A percentile compares a stretch with the other conserved stretches of the same genome.
Conservation (phyloP, 2,888 invertebrate species). For the Mythimna albipuncta region DNA sequence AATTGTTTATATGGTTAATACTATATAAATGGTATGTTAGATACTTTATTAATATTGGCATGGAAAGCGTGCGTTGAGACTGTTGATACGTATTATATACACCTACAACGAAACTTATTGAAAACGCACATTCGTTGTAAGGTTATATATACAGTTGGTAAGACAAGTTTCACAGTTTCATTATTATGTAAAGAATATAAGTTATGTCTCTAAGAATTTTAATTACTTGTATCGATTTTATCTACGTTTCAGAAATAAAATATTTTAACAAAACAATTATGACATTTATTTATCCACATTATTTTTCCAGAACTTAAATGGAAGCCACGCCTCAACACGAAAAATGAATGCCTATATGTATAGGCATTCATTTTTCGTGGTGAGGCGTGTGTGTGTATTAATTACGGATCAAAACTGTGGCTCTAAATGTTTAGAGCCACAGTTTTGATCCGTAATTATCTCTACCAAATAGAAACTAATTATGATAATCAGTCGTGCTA, state of each 20-base stretch:
- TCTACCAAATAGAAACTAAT: no score
- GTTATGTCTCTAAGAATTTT: constrained; percentile 89
- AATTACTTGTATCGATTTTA: constrained; percentile 91
- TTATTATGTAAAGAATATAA: constrained; percentile 88
- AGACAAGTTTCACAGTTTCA: constrained; percentile 89
- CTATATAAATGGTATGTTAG: constrained; percentile 70
- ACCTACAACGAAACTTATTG: constrained; percentile 79
- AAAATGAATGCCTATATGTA: not conserved
- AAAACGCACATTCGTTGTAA: constrained; percentile 81
- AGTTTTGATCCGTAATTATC: no score
- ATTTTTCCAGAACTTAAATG: not conserved
- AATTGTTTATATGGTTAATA: constrained; percentile 80
- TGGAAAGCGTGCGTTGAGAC: constrained; percentile 83
- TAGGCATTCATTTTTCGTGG: no score
- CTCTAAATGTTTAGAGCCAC: no score
- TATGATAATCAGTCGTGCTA: no score
- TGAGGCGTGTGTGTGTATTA: no score
- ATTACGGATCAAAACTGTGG: no score
- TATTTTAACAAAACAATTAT: constrained; percentile 87
- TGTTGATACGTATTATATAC: constrained; percentile 75
- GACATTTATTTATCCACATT: constrained; percentile 60
- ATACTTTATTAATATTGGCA: constrained; percentile 78
- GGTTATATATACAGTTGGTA: constrained; percentile 81
- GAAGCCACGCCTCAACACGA: not conserved
- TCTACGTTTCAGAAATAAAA: constrained; percentile 91